Percentiles rank a stretch among this genome's conserved stretches.
Conservation (phyloP, 2,888 invertebrate species). For the Siphlonurus alternatus region DNA sequence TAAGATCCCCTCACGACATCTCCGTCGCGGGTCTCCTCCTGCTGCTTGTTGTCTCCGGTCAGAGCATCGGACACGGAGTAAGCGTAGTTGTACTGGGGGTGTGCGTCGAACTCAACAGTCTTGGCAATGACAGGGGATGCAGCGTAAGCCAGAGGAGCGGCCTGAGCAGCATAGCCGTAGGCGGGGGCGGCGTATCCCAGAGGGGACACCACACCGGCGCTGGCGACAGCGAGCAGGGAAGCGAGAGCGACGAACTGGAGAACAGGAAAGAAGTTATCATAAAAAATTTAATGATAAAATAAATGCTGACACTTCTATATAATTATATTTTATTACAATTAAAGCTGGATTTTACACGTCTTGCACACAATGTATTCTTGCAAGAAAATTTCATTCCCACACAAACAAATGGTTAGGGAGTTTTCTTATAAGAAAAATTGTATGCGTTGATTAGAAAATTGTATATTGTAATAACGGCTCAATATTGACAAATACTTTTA, state of each 20-base stretch:
- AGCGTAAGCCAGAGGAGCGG: conserved; percentile 4
- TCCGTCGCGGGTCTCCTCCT: conserved; percentile 9
- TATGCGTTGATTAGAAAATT: too few species aligned
- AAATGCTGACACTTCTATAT: too few species aligned
- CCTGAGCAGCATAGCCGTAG: neutral
- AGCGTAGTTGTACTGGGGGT: conserved; percentile 9
- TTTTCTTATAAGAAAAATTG: too few species aligned
- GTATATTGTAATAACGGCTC: too few species aligned
- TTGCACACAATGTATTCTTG: too few species aligned
- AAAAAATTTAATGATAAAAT: too few species aligned
- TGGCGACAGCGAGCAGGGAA: conserved; percentile 8
- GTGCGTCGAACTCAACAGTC: conserved; percentile 12
- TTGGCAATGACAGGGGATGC: conserved; percentile 3
- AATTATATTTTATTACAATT: neutral
- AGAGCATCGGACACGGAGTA: conserved; percentile 8
- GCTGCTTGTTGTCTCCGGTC: conserved; percentile 10
- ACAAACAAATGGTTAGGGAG: too few species aligned
- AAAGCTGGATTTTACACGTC: too few species aligned
- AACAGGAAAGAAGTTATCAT: too few species aligned
- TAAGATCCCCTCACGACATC: conserved; percentile 9
- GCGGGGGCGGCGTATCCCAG: neutral
- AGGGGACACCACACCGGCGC: conserved; percentile 1
- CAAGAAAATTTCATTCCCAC: too few species aligned
- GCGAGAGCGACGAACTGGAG: conserved; percentile 8
- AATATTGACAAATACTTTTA: too few species aligned